These are phyloP conservation scores for Lethrus apterus DNA, from an alignment of 1,140 invertebrate genomes.

Conservation along the genomic window DNA sequence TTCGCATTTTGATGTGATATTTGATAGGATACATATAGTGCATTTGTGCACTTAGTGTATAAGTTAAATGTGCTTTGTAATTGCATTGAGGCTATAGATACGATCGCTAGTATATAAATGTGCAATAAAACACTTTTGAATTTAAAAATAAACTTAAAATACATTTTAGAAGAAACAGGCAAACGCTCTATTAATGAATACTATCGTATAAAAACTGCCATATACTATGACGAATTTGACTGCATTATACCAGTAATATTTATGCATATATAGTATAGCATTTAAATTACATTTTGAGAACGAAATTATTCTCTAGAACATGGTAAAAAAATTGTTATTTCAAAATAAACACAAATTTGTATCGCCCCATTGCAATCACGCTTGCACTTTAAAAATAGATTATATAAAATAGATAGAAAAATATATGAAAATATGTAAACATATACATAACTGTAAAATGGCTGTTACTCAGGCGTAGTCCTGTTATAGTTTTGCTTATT, in stretches of 20 bases:
- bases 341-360: too few species aligned
- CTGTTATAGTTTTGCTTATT: conserved; percentile 20
- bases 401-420: not conserved
- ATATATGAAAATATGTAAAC: conserved; percentile 9
- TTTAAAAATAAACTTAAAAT: not conserved
- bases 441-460: conserved; percentile 26
- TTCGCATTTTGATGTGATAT: conserved; percentile 39
- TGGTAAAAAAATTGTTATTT: not conserved
- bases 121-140: not conserved
- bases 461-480: conserved; percentile 20
- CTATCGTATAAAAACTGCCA: not conserved
- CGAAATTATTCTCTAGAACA: not conserved
- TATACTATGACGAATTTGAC: conserved; percentile 1
- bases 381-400: not conserved
- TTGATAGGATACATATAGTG: conserved; percentile 12
- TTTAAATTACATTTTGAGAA: not conserved
- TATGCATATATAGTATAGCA: too few species aligned
- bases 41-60: not conserved
- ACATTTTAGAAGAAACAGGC: not conserved
- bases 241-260: too few species aligned
- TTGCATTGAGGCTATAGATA: not conserved
- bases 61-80: not conserved
- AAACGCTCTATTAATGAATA: conserved; percentile 5
- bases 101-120: not conserved
- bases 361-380: too few species aligned